Conservation (phyloP, 92 coral and sea anemone genomes). For the Scolanthus callimorphus region DNA sequence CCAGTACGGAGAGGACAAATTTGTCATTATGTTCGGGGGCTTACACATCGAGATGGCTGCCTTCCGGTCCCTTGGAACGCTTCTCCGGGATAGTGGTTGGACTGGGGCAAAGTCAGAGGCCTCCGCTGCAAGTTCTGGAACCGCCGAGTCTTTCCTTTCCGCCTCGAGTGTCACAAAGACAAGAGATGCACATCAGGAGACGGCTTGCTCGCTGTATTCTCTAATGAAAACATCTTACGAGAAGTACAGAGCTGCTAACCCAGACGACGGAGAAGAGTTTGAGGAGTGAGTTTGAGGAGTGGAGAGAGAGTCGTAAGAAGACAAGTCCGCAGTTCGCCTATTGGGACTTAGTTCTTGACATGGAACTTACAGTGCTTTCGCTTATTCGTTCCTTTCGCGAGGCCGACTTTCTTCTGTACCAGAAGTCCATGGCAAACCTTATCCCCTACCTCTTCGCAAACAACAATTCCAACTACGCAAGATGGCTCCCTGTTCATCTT, state of each 20-base stretch:
- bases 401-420: slow-evolving; percentile 37
- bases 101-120: slow-evolving; percentile 27
- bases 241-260: slow-evolving; percentile 2
- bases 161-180: slow-evolving; percentile 41
- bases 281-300: slow-evolving; percentile 17
- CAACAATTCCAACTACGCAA: slow-evolving; percentile 31
- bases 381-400: slow-evolving; percentile 40
- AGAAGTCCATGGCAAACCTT: slow-evolving; percentile 31
- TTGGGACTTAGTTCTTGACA: slow-evolving; percentile 33
- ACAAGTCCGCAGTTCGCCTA: slow-evolving; percentile 35
- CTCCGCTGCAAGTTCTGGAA: slow-evolving; percentile 39
- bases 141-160: slow-evolving; percentile 35
- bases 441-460: slow-evolving; percentile 47
- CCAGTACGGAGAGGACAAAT: too few relatives aligned
- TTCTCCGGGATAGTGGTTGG: slow-evolving; percentile 48
- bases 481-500: too few relatives aligned
- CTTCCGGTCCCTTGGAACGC: slow-evolving; percentile 3
- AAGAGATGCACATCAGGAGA: slow-evolving; percentile 37
- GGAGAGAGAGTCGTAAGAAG: slow-evolving; percentile 8
- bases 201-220: slow-evolving; percentile 13
- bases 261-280: slow-evolving; percentile 6
- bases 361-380: slow-evolving; percentile 32
- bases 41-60: slow-evolving; percentile 29
- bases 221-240: slow-evolving; percentile 28
- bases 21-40: too few relatives aligned